phyloP scores from a whole-genome alignment of 2,113 vertebrate species.

The Eonycteris spelaea region DNA sequence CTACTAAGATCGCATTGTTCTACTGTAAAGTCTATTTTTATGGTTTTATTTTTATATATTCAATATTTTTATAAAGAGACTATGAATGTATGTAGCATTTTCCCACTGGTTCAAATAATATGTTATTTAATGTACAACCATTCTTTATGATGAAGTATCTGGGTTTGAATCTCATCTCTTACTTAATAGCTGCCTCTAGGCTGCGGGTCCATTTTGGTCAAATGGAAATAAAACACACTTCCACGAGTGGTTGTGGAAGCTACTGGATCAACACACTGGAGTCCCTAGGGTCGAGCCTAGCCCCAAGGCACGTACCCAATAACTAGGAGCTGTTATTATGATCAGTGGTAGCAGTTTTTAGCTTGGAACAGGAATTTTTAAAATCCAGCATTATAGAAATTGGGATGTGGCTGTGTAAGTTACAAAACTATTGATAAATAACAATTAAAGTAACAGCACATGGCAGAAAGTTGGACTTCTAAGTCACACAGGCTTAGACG shows the following conservation, averaged over 20 bases:
- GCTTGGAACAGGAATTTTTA: background rate
- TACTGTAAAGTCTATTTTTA: background rate
- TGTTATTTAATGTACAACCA: background rate
- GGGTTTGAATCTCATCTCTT: background rate
- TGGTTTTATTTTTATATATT: background rate
- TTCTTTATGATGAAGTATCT: constrained; percentile 3
- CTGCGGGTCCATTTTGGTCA: background rate
- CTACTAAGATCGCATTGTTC: background rate
- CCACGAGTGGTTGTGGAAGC: background rate
- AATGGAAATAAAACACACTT: background rate
- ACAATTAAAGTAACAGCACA: background rate
- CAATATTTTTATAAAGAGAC: background rate
- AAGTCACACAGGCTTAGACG: background rate
- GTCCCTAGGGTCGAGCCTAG: background rate
- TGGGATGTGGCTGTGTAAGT: background rate
- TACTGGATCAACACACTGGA: background rate
- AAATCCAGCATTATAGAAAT: background rate
- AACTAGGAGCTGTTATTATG: background rate
- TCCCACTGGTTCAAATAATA: background rate
- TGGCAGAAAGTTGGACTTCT: background rate
- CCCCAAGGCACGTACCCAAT: background rate
- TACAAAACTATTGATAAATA: background rate
- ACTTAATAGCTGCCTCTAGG: background rate
- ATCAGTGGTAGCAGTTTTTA: background rate
- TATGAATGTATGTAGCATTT: background rate